Conservation (phyloP, 1,140 invertebrate species). For the Drosophila willistoni region DNA sequence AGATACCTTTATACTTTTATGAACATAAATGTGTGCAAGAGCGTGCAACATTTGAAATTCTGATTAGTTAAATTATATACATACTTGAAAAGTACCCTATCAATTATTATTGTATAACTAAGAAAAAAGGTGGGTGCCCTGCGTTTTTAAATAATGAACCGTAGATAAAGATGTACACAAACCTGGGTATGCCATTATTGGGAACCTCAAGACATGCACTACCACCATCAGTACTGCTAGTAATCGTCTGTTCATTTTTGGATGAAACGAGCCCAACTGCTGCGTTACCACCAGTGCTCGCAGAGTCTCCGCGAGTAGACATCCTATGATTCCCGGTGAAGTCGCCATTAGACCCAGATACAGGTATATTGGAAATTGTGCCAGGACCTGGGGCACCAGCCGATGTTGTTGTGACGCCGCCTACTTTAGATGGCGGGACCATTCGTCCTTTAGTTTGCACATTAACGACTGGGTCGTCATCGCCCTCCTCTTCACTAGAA, state of each 20-base stretch:
- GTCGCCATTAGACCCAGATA: slow-evolving; percentile 49
- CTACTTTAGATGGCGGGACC: slow-evolving; percentile 34
- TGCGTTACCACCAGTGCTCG: neutral
- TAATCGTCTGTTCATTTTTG: slow-evolving; percentile 44
- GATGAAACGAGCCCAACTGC: slow-evolving; percentile 1
- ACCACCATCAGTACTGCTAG: slow-evolving; percentile 45
- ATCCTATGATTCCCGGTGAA: slow-evolving; percentile 37
- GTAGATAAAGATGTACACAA: slow-evolving; percentile 11
- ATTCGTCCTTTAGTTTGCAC: slow-evolving; percentile 57
- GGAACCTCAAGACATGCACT: slow-evolving; percentile 66
- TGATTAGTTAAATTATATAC: too few species aligned
- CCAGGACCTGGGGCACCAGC: slow-evolving; percentile 18
- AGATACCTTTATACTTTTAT: too few species aligned
- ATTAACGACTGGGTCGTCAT: slow-evolving; percentile 89
- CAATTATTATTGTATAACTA: too few species aligned
- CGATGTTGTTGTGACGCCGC: slow-evolving; percentile 1
- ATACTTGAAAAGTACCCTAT: too few species aligned
- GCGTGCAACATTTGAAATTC: too few species aligned
- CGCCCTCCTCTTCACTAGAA: slow-evolving; percentile 94
- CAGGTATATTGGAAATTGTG: slow-evolving; percentile 20
- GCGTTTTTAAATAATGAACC: too few species aligned
- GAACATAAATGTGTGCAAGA: too few species aligned
- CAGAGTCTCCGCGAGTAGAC: slow-evolving; percentile 36
- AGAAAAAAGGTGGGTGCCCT: too few species aligned
- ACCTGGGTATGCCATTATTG: slow-evolving; percentile 75